Percentiles rank a stretch among this genome's conserved stretches.
Conservation (phyloP, 2,888 invertebrate genomes). For the Uropetala carovei region DNA sequence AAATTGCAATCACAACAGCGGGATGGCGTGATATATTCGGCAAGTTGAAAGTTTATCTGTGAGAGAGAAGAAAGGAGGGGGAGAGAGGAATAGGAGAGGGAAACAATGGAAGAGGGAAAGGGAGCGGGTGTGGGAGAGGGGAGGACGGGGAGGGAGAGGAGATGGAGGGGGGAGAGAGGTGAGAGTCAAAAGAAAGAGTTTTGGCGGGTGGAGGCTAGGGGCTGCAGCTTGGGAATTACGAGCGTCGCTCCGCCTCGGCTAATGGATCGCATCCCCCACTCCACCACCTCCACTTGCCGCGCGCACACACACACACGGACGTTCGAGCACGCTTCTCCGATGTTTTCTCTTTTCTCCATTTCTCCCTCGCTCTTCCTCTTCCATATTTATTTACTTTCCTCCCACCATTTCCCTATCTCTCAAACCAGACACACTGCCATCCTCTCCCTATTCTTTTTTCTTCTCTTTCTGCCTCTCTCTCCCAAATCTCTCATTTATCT, state of each 20-base stretch:
- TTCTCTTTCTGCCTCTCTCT: too few species aligned
- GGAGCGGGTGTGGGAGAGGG: too few species aligned
- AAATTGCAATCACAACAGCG: background rate
- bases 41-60: too few species aligned
- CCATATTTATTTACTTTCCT: too few species aligned
- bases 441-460: background rate
- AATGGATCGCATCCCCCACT: conserved; percentile 19
- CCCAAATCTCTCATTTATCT: background rate
- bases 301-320: background rate
- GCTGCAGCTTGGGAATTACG: background rate
- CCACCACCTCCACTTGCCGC: background rate
- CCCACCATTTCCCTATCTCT: background rate
- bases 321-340: background rate
- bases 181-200: too few species aligned
- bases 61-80: background rate
- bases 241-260: background rate
- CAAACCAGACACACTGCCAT: background rate
- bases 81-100: background rate
- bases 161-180: background rate
- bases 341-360: background rate
- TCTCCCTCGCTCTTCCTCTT: background rate
- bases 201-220: background rate
- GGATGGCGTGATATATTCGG: too few species aligned
- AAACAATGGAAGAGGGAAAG: too few species aligned
- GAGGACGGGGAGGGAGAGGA: background rate